Conservation (phyloP, 1,140 invertebrate genomes). For the Neodiprion fabricii region DNA sequence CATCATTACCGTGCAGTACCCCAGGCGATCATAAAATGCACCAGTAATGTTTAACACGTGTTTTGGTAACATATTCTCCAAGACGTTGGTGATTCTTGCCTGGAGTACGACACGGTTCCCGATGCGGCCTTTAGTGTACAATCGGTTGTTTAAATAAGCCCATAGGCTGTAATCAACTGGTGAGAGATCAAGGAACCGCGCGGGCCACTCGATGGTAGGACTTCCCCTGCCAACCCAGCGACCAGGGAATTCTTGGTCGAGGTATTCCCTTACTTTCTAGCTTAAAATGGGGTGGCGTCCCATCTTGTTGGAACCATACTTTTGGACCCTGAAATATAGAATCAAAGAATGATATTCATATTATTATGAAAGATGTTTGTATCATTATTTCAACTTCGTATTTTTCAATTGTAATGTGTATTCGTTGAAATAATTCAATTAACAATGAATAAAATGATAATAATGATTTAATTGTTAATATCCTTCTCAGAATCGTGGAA, state of each 20-base stretch:
- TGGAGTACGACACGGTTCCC: neutral
- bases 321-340: neutral
- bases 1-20: neutral
- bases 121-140: neutral
- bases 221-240: neutral
- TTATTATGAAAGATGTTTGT: too few species aligned
- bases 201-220: neutral
- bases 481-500: too few species aligned
- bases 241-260: conserved; percentile 20
- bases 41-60: neutral
- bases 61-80: neutral
- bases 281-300: conserved; percentile 23
- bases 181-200: neutral
- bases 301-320: conserved; percentile 26
- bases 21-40: neutral
- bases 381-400: too few species aligned
- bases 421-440: too few species aligned
- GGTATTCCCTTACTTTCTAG: neutral
- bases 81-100: neutral
- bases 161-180: neutral
- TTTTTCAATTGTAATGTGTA: too few species aligned
- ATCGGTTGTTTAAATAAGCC: neutral
- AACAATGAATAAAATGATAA: too few species aligned
- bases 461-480: too few species aligned
- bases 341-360: too few species aligned